Percentiles rank a stretch among this genome's conserved stretches.
phyloP scores from a whole-genome alignment of 2,797 vertebrate genomes.

The Vespertilio murinus region DNA sequence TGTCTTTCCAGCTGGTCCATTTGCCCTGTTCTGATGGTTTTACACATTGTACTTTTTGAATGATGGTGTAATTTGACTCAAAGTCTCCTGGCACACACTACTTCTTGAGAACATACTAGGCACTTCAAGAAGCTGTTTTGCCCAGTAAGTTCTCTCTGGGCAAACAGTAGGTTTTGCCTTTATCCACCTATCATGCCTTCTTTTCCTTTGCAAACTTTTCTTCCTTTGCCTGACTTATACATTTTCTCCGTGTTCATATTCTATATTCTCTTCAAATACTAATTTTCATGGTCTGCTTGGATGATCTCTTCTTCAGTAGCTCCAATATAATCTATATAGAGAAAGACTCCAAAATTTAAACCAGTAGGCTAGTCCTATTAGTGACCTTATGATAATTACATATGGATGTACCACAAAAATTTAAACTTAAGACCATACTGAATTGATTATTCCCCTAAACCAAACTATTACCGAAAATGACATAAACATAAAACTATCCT shows the following conservation, averaged over 20 bases:
- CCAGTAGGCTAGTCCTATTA: not conserved
- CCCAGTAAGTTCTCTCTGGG: conserved; percentile 27
- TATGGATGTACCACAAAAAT: not conserved
- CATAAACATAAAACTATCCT: not conserved
- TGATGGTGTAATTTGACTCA: conserved; percentile 56
- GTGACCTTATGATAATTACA: not conserved
- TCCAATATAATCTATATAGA: not conserved
- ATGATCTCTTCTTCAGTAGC: not conserved
- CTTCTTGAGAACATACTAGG: conserved; percentile 58
- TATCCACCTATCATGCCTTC: not conserved
- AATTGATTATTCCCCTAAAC: not conserved
- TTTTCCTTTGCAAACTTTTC: conserved; percentile 3
- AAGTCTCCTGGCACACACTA: conserved; percentile 31
- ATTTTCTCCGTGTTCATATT: conserved; percentile 19
- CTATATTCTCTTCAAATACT: not conserved
- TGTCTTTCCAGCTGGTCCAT: conserved; percentile 71
- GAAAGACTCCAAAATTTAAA: not conserved
- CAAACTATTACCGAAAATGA: not conserved
- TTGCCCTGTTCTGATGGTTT: conserved; percentile 70
- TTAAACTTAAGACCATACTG: not conserved
- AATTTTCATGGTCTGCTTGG: not conserved
- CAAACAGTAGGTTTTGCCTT: conserved; percentile 27
- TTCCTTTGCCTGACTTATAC: not conserved
- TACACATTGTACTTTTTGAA: conserved; percentile 79
- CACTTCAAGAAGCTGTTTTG: not conserved